Evolutionary conservation across 37 sponge, comb jelly and placozoan species (phyloP), one percentile per base, ranked within the genome.

Genomic region (Agelas oroides): DNA sequence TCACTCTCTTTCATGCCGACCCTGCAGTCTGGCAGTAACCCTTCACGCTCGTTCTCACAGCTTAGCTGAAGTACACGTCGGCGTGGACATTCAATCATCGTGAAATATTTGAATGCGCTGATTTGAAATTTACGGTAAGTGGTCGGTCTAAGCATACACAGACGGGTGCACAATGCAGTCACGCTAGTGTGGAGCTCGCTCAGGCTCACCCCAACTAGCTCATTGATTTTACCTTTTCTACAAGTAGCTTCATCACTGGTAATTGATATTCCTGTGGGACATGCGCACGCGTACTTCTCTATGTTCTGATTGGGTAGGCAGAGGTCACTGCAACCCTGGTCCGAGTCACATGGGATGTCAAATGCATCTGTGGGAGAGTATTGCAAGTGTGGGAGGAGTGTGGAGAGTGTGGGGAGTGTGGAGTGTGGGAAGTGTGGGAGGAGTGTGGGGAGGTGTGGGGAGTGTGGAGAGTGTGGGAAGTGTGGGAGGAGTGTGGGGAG

Each of bases 191-290:
- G n/a, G n/a, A n/a, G n/a, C n/a, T n/a, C n/a, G n/a, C n/a, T n/a
- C n/a, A n/a, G n/a, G n/a, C n/a, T n/a, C n/a, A n/a, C n/a, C n/a
- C n/a, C n/a, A n/a, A n/a, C n/a, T n/a, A n/a, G n/a, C n/a, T n/a
- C n/a, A n/a, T n/a, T n/a, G n/a, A n/a, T n/a, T n/a, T 82, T 61
- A 72, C 83, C 24, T 18, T 55, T 68, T n/a, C 70, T 61, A 55
- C 84, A 83, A 18, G 65, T 83, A 33, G 1, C 27, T 24, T 69
- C 72, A 57, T 86, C 70, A 0, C 5, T 17, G 28, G 21, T 18
- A 0, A 74, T 61, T 23, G 18, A 28, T 13, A 87, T 69, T 24
- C 92, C 92, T 36, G 92, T 91, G 32, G 88, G 59, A 46, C 92
- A 91, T 37, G 67, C 53, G 59, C 92, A 91, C 33, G 61, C 53